A percentile compares a stretch with the other conserved stretches of the same genome.
Conservation (phyloP, 2,888 invertebrate genomes). For the Orthosia incerta region DNA sequence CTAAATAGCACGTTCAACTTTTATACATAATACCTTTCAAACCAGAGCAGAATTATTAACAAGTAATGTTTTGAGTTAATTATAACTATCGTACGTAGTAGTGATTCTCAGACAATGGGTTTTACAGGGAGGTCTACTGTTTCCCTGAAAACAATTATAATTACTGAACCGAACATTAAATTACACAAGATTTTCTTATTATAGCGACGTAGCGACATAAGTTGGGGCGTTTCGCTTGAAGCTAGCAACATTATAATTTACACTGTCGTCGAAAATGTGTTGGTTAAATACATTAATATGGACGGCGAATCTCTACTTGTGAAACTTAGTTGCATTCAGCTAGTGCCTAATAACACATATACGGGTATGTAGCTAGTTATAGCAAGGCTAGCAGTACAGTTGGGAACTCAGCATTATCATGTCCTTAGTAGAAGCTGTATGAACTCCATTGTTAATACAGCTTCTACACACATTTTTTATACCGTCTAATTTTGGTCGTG, state of each 20-base stretch:
- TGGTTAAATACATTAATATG: slow-evolving; percentile 45
- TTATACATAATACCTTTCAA: background rate
- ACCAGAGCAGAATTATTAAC: background rate
- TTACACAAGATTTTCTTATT: slow-evolving; percentile 8
- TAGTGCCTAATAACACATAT: background rate
- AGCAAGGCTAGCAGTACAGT: background rate
- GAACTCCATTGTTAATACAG: no score
- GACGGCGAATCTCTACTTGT: slow-evolving; percentile 34
- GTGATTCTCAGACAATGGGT: background rate
- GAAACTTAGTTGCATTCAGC: slow-evolving; percentile 27
- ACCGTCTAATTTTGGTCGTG: no score
- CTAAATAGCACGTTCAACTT: no score
- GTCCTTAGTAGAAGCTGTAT: background rate
- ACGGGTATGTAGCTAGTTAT: background rate
- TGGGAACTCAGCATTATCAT: background rate
- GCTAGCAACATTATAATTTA: slow-evolving; percentile 40
- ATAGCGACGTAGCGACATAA: slow-evolving; percentile 1
- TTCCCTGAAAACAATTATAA: slow-evolving; percentile 9
- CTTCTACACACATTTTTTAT: no score
- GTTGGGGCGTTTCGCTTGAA: slow-evolving; percentile 27
- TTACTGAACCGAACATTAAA: background rate
- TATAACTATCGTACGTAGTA: background rate
- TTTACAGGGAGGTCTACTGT: background rate
- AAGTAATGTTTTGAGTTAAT: background rate
- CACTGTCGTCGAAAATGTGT: slow-evolving; percentile 35